These are phyloP conservation scores for Rhynchopsitta pachyrhyncha DNA, from an alignment of 2,113 vertebrate species.

Conservation along the genomic window DNA sequence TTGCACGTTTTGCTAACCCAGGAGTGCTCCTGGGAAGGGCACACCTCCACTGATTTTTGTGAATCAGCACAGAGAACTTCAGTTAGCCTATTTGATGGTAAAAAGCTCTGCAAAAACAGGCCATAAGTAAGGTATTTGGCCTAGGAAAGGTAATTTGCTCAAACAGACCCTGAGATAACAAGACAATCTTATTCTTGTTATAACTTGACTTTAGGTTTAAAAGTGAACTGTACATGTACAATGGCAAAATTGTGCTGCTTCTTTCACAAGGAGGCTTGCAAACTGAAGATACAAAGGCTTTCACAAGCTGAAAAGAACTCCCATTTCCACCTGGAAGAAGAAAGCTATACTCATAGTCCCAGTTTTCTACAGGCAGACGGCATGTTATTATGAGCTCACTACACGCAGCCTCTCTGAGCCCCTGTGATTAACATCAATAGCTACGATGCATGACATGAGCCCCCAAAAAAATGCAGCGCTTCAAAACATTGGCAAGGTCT, in stretches of 20 bases:
- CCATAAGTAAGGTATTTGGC: not conserved
- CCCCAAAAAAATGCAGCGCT: slow-evolving; percentile 5
- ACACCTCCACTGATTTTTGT: not conserved
- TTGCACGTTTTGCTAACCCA: not conserved
- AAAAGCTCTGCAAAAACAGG: not conserved
- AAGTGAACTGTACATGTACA: not conserved
- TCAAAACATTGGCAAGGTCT: slow-evolving; percentile 14
- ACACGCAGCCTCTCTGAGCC: not conserved
- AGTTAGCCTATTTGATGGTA: not conserved
- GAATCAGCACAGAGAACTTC: not conserved
- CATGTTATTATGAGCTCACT: not conserved
- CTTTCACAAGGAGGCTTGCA: not conserved
- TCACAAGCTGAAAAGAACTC: not conserved
- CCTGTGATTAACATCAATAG: not conserved
- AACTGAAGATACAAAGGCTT: not conserved
- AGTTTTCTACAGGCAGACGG: not conserved
- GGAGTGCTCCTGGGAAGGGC: not conserved
- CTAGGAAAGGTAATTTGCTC: not conserved
- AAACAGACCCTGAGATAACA: not conserved
- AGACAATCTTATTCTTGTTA: not conserved
- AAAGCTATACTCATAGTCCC: not conserved
- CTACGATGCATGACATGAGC: not conserved
- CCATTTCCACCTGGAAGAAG: not conserved
- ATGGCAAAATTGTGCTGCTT: not conserved
- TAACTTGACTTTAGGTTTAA: not conserved